Evolutionary conservation across 2,113 vertebrate species (phyloP).

Genomic region (Saimiri boliviensis): DNA sequence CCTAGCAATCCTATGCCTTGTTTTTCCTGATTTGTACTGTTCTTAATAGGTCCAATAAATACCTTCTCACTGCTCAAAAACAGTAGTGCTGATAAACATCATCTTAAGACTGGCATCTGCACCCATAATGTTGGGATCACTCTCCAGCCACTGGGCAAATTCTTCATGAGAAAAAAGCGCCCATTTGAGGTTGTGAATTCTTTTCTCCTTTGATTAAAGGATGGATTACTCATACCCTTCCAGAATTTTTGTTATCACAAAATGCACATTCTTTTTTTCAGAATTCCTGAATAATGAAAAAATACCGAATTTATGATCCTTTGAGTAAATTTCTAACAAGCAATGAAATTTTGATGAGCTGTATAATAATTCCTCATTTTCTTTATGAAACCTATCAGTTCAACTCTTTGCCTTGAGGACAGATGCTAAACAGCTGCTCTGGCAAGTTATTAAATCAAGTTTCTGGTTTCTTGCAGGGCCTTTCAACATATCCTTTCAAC

Average conservation of each 20-base stretch:
- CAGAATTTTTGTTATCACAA: slow-evolving; percentile 53
- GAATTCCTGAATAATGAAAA: slow-evolving; percentile 56
- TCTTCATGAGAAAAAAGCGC: not conserved
- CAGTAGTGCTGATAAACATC: not conserved
- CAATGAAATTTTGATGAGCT: slow-evolving; percentile 74
- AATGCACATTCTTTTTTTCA: not conserved
- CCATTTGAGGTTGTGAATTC: not conserved
- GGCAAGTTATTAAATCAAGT: slow-evolving; percentile 63
- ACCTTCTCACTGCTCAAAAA: not conserved
- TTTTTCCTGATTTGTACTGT: slow-evolving; percentile 10
- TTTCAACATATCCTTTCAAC: slow-evolving; percentile 38
- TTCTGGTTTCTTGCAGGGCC: slow-evolving; percentile 52
- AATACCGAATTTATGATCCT: slow-evolving; percentile 60
- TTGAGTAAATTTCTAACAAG: slow-evolving; percentile 56
- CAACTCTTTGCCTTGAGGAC: slow-evolving; percentile 52
- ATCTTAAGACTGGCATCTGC: not conserved
- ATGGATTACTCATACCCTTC: slow-evolving; percentile 18
- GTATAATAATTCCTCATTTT: slow-evolving; percentile 64
- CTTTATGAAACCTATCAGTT: slow-evolving; percentile 66
- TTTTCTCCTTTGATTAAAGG: slow-evolving; percentile 4
- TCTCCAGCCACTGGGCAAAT: not conserved
- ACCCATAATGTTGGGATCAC: rapidly evolving
- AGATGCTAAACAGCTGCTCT: slow-evolving; percentile 68
- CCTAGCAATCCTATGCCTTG: not conserved
- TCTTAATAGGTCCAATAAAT: not conserved